Base-by-base conservation (phyloP, 2,888 invertebrate genomes). In the Hyposoter dolosus region DNA sequence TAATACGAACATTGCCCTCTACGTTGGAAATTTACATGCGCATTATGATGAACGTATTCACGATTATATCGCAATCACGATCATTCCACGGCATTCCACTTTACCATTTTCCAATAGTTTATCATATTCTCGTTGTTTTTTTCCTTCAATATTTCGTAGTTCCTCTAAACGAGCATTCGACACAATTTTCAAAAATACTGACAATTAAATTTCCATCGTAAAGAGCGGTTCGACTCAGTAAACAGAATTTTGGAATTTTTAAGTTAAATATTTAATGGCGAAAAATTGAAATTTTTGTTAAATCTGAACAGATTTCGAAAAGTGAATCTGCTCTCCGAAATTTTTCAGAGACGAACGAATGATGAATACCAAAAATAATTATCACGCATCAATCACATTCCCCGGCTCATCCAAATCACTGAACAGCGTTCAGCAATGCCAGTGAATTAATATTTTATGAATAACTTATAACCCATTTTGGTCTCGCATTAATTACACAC, bases 401-500 rank as follows among this genome's bases (percentile, higher is more conserved):
- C 50, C 15, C 50, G 9, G 50, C 19, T 50, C 19, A n/a, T 50
- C 23, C 17, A 77, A 56, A 74, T 43, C 43, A 6, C 23, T n/a
- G 43, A 56, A 45, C 43, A n/a, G 69, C 28, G 12, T 45, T 69
- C 43, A 50, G 43, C 32, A 35, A 66, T 12, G 69, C 35, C 60
- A 47, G 12, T 71, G 23, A 40, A 65, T 79, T 23, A 60, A 79
- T 68, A 83, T 68, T 68, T 74, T 47, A 32, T 45, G 43, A 68
- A 72, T 68, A 83, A 74, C 40, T 74, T 79, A 69, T 74, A 40
- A 68, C 74, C 71, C 60, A 68, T 77, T 35, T 65, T 56, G 40
- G 47, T 68, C 66, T 63, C 60, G 74, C 79, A 83, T 83, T 77
- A 81, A 77, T 81, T 84, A 53, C 17, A 69, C 45, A 28, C 43